A percentile compares a stretch with the other conserved stretches of the same genome.
phyloP scores from a whole-genome alignment of 2,113 vertebrate genomes.

The Rhinolophus sinicus region DNA sequence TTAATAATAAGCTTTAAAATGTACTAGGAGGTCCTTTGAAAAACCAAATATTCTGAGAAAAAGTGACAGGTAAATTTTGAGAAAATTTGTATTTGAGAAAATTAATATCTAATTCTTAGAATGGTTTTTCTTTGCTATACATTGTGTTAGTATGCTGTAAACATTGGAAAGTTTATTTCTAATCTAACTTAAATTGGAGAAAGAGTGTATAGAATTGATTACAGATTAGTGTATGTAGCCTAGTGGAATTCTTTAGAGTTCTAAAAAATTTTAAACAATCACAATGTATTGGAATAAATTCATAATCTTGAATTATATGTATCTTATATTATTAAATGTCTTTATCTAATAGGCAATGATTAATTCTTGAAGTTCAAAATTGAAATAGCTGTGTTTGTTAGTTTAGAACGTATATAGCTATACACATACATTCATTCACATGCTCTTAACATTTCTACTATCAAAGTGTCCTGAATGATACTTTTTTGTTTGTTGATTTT shows the following conservation, averaged over 20 bases:
- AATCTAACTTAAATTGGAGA: constrained; percentile 40
- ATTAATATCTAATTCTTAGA: not conserved
- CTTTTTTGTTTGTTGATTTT: constrained; percentile 56
- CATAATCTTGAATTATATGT: not conserved
- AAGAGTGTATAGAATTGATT: constrained; percentile 19
- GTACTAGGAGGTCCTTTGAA: constrained; percentile 30
- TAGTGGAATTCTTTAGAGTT: constrained; percentile 25
- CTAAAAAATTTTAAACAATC: not conserved
- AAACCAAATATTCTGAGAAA: constrained; percentile 16
- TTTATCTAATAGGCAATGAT: not conserved
- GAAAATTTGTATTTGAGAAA: constrained; percentile 35
- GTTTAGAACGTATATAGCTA: constrained; percentile 22
- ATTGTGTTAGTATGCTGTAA: constrained; percentile 49
- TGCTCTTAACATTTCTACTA: constrained; percentile 37
- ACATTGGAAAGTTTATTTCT: constrained; percentile 21
- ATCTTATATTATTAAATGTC: constrained; percentile 14
- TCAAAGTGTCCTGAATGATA: constrained; percentile 58
- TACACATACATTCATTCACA: not conserved
- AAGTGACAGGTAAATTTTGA: constrained; percentile 49
- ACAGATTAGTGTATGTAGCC: not conserved
- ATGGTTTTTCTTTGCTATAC: constrained; percentile 40
- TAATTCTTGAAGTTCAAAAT: constrained; percentile 37
- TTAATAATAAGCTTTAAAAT: constrained; percentile 62
- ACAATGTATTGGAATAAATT: not conserved
- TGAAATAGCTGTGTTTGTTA: constrained; percentile 29